Evolutionary conservation across 2,797 vertebrate species (phyloP).

Genomic region (Smutsia gigantea): DNA sequence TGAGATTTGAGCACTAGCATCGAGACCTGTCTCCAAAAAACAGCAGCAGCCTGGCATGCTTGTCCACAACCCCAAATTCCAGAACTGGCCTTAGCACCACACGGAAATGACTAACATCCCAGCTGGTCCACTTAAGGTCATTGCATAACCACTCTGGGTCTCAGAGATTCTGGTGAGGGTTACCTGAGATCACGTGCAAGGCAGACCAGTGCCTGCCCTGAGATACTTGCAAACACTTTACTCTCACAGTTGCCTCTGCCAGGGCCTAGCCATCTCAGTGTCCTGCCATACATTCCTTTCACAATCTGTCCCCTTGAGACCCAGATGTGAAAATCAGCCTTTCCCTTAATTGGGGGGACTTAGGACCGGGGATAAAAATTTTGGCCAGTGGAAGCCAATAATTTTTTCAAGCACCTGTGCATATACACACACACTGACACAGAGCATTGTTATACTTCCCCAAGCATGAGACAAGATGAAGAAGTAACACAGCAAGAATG

Average conservation of each 20-base stretch:
- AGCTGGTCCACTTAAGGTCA: not conserved
- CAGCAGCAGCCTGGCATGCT: not conserved
- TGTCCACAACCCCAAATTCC: not conserved
- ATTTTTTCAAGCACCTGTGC: not conserved
- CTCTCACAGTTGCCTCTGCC: not conserved
- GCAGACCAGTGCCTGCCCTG: not conserved
- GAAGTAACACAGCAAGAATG: not conserved
- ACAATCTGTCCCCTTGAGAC: not conserved
- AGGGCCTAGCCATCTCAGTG: not conserved
- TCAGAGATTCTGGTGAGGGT: not conserved
- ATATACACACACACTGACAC: fast-evolving
- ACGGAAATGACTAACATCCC: not conserved
- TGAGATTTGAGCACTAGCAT: not conserved
- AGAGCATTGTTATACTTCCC: not conserved
- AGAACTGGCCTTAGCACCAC: not conserved
- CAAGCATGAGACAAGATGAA: not conserved
- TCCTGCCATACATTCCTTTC: not conserved
- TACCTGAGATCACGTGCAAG: not conserved
- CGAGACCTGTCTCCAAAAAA: not conserved
- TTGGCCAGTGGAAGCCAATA: not conserved
- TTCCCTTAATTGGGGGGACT: not conserved
- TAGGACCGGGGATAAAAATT: not conserved
- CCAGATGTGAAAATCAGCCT: not conserved
- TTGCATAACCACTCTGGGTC: not conserved
- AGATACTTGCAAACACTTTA: not conserved